A percentile compares a stretch with the other conserved stretches of the same genome.
Evolutionary conservation across 2,797 vertebrate genomes (phyloP).

Genomic region (Parauchenoglanis punctatus): DNA sequence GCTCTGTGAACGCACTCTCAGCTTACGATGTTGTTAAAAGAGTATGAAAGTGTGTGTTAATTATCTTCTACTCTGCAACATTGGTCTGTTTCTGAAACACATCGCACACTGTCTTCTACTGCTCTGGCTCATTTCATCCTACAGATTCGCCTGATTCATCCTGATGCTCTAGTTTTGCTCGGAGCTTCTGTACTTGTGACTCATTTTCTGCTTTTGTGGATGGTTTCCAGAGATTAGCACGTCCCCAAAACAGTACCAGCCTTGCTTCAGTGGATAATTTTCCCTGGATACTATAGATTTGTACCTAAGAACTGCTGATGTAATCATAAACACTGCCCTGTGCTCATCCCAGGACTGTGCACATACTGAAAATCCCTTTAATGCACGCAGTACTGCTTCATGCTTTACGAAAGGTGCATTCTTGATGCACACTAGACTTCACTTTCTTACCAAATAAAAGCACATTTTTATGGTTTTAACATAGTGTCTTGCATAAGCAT

Average conservation of each 20-base stretch:
- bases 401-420: not conserved
- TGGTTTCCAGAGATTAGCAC: not conserved
- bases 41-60: not conserved
- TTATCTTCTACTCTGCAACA: not conserved
- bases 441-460: not conserved
- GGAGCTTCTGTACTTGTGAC: not conserved
- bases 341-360: not conserved
- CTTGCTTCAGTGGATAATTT: not conserved
- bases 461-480: not conserved
- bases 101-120: not conserved
- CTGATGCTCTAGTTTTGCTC: not conserved
- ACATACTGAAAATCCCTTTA: not conserved
- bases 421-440: not conserved
- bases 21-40: no score
- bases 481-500: not conserved
- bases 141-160: not conserved
- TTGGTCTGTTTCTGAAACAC: not conserved
- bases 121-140: not conserved
- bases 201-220: not conserved
- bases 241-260: not conserved
- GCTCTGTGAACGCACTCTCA: not conserved
- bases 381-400: not conserved
- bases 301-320: not conserved
- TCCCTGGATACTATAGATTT: not conserved
- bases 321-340: not conserved